Conservation (phyloP, 1,140 invertebrate genomes). For the Eciton burchellii region DNA sequence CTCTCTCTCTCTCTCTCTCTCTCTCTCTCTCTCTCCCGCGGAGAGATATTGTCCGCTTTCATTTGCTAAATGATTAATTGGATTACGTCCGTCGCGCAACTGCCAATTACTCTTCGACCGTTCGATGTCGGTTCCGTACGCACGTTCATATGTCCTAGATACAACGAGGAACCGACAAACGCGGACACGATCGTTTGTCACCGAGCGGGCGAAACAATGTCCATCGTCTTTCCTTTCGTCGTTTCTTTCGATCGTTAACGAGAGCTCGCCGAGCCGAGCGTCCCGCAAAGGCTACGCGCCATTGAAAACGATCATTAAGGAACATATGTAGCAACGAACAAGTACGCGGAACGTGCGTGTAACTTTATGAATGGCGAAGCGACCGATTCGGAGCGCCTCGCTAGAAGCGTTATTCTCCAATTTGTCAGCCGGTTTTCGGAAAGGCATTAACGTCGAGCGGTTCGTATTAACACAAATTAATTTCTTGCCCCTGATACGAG, state of each 20-base stretch:
- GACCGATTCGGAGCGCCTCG: too few species aligned
- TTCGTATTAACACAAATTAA: too few species aligned
- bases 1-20: too few species aligned
- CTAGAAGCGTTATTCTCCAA: too few species aligned
- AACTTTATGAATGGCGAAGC: neutral
- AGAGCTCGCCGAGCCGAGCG: conserved; percentile 8
- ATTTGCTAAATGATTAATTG: conserved; percentile 46
- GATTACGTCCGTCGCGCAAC: conserved; percentile 45
- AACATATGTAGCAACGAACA: neutral
- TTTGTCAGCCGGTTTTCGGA: too few species aligned
- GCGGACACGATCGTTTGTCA: conserved; percentile 46
- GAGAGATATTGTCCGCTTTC: conserved; percentile 26
- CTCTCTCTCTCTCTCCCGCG: conserved; percentile 42
- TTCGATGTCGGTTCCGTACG: conserved; percentile 47
- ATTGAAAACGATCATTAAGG: conserved; percentile 30
- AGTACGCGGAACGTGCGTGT: too few species aligned
- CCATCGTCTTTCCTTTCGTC: conserved; percentile 11
- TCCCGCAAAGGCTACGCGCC: neutral
- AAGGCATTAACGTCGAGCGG: too few species aligned
- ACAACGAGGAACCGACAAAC: conserved; percentile 38
- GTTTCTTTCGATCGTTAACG: conserved; percentile 46
- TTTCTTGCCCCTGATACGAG: too few species aligned
- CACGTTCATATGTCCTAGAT: conserved; percentile 34
- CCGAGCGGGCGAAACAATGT: conserved; percentile 49
- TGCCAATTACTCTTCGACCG: conserved; percentile 55